phyloP scores from a whole-genome alignment of 2,113 vertebrate species.

The Rhineura floridana region DNA sequence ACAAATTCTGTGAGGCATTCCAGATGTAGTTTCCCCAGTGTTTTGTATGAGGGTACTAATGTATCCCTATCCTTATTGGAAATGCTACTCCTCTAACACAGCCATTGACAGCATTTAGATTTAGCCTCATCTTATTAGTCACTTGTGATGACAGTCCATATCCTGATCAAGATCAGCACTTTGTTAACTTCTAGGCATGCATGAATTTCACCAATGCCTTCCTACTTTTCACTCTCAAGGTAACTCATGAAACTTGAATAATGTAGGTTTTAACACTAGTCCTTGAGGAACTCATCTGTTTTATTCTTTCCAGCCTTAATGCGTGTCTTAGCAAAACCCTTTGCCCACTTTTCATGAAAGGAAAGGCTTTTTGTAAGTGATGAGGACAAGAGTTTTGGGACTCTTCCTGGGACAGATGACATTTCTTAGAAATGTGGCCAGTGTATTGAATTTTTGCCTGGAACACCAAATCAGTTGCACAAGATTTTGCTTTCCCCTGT shows the following conservation, averaged over 20 bases:
- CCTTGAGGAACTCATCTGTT: neutral
- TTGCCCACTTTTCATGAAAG: neutral
- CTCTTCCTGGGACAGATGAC: neutral
- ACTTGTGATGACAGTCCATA: neutral
- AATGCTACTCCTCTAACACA: neutral
- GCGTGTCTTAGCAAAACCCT: neutral
- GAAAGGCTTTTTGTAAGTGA: neutral
- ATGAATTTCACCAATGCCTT: neutral
- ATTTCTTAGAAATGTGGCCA: neutral
- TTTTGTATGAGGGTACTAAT: neutral
- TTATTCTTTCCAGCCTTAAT: neutral
- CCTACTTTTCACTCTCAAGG: neutral
- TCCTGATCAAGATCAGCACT: neutral
- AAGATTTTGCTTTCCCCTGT: neutral
- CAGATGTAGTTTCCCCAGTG: neutral
- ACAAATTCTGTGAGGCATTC: neutral
- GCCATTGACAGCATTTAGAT: neutral
- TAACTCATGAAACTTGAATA: neutral
- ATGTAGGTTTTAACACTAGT: no score
- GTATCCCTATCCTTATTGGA: neutral
- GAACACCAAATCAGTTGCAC: neutral
- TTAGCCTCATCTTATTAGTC: neutral
- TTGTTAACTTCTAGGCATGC: neutral
- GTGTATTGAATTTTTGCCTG: neutral
- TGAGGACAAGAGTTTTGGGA: neutral